Evolutionary conservation across 1,140 invertebrate genomes (phyloP).

Genomic region (Drosophila sturtevanti): DNA sequence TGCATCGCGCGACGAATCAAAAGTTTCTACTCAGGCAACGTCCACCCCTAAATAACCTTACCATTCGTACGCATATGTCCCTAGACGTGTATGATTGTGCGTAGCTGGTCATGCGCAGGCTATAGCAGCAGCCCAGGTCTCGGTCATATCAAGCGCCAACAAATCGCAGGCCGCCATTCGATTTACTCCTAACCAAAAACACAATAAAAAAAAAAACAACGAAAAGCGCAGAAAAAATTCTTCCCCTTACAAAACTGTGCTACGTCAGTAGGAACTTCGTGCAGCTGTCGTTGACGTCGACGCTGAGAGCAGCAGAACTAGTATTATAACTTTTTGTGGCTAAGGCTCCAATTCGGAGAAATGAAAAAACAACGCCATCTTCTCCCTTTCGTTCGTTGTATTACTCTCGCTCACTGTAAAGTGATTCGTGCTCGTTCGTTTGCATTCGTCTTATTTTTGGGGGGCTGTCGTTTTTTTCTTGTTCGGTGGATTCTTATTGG

Average conservation of each 20-base stretch:
- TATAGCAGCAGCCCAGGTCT: conserved; percentile 25
- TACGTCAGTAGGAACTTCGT: conserved; percentile 27
- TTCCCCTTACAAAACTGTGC: conserved; percentile 53
- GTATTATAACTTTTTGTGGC: conserved; percentile 10
- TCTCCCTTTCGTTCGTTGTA: not conserved
- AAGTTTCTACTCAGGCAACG: conserved; percentile 10
- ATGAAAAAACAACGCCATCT: not conserved
- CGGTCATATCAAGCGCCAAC: conserved; percentile 46
- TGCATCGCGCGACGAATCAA: conserved; percentile 73
- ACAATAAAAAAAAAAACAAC: conserved; percentile 23
- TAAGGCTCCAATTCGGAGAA: conserved; percentile 16
- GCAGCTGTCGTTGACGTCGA: not conserved
- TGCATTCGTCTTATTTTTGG: conserved; percentile 13
- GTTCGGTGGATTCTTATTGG: conserved; percentile 62
- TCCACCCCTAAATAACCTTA: conserved; percentile 27
- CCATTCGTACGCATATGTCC: conserved; percentile 45
- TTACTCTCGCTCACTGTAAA: not conserved
- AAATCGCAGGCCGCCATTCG: conserved; percentile 66
- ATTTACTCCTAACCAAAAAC: conserved; percentile 64
- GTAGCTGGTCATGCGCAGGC: conserved; percentile 72
- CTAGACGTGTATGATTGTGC: conserved; percentile 39
- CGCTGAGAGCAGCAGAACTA: not conserved
- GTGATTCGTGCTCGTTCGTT: conserved; percentile 15
- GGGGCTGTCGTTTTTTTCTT: conserved; percentile 8
- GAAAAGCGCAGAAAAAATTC: conserved; percentile 12